Conservation (phyloP, 2,113 vertebrate genomes). For the Trachemys scripta region DNA sequence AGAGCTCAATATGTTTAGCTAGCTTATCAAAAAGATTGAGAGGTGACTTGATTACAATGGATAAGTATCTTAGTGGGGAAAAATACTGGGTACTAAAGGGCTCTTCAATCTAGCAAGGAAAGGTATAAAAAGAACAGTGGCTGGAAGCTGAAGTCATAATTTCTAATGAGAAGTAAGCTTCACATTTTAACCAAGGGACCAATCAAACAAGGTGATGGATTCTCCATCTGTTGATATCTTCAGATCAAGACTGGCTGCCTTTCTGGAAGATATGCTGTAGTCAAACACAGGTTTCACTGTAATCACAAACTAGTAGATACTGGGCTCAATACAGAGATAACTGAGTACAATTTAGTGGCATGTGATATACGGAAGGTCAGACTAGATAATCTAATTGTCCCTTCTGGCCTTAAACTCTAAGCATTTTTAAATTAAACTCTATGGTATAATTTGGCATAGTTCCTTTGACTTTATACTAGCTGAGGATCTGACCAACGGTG, state of each 20-base stretch:
- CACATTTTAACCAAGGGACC: neutral
- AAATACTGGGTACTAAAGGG: neutral
- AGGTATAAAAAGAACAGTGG: neutral
- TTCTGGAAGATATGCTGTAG: neutral
- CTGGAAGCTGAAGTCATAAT: neutral
- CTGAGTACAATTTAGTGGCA: neutral
- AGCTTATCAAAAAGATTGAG: neutral
- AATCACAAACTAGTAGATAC: neutral
- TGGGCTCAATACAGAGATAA: neutral
- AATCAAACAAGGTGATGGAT: neutral
- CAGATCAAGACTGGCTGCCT: neutral
- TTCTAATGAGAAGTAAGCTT: neutral
- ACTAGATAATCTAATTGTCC: neutral
- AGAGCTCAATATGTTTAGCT: neutral
- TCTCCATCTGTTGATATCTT: neutral
- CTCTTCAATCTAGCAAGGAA: neutral
- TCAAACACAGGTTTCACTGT: neutral
- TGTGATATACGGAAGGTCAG: neutral
- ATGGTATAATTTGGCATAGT: neutral
- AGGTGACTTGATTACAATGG: neutral
- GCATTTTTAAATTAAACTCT: neutral
- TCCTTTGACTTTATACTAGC: neutral
- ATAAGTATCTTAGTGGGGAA: neutral
- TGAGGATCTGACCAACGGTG: neutral
- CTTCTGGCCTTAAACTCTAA: neutral